Conservation (phyloP, 2,888 invertebrate species). For the Germaria angustata region DNA sequence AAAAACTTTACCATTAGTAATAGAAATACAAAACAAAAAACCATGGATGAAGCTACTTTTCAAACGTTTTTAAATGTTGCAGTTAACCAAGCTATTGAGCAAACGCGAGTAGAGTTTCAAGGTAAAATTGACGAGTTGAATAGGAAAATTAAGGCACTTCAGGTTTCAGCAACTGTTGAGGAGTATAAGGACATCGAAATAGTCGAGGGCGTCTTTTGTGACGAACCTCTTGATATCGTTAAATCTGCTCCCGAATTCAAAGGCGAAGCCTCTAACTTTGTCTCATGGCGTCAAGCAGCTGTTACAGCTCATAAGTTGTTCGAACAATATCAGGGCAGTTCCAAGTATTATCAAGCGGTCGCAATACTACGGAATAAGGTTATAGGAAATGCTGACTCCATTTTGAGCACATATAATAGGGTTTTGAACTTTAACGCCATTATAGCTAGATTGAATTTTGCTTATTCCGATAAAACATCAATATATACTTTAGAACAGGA, state of each 20-base stretch:
- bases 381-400: constrained; percentile 12
- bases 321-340: not conserved
- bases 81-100: not conserved
- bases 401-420: not conserved
- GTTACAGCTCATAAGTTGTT: constrained; percentile 29
- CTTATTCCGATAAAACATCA: no score
- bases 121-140: not conserved
- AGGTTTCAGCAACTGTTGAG: not conserved
- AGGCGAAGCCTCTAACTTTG: constrained; percentile 2
- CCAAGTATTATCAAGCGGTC: constrained; percentile 12
- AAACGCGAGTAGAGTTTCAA: not conserved
- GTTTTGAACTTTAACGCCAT: constrained; percentile 38
- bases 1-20: not conserved
- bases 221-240: no score
- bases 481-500: no score
- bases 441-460: constrained; percentile 38
- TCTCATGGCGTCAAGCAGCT: constrained; percentile 23
- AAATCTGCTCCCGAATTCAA: no score
- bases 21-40: not conserved
- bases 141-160: not conserved
- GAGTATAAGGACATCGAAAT: not conserved
- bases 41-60: not conserved
- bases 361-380: constrained; percentile 23
- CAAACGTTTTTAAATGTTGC: not conserved
- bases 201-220: not conserved